Evolutionary conservation across 2,797 vertebrate genomes (phyloP).

Genomic region (Uromys caudimaculatus): DNA sequence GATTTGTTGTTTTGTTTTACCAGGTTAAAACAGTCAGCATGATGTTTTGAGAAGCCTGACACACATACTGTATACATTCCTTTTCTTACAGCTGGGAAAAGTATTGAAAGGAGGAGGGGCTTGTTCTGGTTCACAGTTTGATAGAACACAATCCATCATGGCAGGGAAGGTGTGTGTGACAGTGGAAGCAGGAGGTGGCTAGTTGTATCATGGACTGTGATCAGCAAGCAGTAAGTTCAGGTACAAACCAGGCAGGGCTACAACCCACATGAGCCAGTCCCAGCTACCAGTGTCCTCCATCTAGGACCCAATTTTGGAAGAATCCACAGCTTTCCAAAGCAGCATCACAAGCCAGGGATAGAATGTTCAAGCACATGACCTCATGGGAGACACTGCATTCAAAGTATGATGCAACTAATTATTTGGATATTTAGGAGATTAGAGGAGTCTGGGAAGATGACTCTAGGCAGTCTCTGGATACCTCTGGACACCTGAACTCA

Average conservation of each 20-base stretch:
- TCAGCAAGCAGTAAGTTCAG: neutral
- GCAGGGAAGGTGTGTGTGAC: too few relatives aligned
- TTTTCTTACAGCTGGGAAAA: neutral
- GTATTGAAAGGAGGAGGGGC: neutral
- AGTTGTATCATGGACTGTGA: neutral
- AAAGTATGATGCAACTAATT: neutral
- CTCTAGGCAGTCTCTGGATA: accelerated
- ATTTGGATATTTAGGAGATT: neutral
- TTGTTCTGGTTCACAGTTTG: neutral
- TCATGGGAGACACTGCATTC: neutral
- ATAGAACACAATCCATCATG: neutral
- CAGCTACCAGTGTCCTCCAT: neutral
- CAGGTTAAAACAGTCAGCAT: neutral
- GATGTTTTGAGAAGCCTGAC: neutral
- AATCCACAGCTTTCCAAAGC: neutral
- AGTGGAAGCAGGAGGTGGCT: neutral
- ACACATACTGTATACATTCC: neutral
- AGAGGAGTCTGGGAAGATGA: neutral
- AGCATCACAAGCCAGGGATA: neutral
- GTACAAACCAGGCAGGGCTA: neutral
- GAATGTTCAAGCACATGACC: neutral
- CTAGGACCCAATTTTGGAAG: neutral
- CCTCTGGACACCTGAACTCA: neutral
- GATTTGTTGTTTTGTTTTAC: neutral
- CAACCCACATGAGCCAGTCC: neutral